A percentile compares a stretch with the other conserved stretches of the same genome.
phyloP scores from a whole-genome alignment of 2,797 vertebrate genomes.

The Spondyliosoma cantharus region DNA sequence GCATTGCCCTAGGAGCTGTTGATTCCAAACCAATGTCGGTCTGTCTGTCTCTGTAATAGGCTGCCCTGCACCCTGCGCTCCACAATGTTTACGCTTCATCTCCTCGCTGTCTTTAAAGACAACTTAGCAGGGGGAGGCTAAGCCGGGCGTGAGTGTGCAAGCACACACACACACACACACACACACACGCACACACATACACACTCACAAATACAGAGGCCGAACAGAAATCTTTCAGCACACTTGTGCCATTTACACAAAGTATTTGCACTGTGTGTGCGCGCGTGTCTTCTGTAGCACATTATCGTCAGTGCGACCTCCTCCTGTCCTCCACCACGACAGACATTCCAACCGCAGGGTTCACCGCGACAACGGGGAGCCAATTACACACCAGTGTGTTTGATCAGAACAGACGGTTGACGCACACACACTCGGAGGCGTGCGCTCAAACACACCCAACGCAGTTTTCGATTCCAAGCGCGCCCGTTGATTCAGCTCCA shows the following conservation, averaged over 20 bases:
- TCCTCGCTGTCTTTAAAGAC: conserved; percentile 80
- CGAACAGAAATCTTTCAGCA: conserved; percentile 67
- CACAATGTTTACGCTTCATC: conserved; percentile 79
- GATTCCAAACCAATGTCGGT: conserved; percentile 65
- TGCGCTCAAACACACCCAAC: conserved; percentile 25
- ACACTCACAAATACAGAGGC: conserved; percentile 44
- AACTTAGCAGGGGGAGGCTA: conserved; percentile 78
- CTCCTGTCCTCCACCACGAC: conserved; percentile 78
- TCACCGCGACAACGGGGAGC: conserved; percentile 80
- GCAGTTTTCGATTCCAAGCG: conserved; percentile 39
- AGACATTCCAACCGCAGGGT: conserved; percentile 81
- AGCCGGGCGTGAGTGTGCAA: conserved; percentile 47
- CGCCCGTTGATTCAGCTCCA: conserved; percentile 58
- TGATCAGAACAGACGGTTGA: conserved; percentile 82
- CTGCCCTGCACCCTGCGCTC: conserved; percentile 71
- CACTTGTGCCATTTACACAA: conserved; percentile 65
- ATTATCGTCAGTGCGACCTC: conserved; percentile 78
- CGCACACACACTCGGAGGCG: conserved; percentile 15
- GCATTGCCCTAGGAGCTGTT: conserved; percentile 70
- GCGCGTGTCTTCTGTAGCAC: conserved; percentile 63
- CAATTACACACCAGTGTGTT: conserved; percentile 84
- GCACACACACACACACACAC: conserved; percentile 9
- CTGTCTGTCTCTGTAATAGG: conserved; percentile 73
- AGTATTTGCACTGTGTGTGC: conserved; percentile 54
- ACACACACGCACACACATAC: conserved; percentile 19